Conservation (phyloP, 1,140 invertebrate species). For the Trichogramma pretiosum region DNA sequence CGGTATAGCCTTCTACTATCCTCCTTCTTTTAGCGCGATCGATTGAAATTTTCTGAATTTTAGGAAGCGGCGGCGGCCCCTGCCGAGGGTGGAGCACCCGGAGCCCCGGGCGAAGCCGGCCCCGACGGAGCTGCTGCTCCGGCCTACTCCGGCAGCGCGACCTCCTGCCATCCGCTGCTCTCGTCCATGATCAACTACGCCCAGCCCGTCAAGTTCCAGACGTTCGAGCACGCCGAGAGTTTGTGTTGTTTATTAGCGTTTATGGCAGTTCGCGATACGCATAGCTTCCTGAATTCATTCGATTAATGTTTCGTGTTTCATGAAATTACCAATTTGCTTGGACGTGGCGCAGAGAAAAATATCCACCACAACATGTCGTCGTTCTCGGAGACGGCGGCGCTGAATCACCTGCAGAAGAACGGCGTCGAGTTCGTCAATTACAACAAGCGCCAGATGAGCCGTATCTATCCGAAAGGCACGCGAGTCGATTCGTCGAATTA, state of each 20-base stretch:
- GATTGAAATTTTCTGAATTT: no score
- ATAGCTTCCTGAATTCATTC: no score
- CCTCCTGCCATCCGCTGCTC: slow-evolving; percentile 96
- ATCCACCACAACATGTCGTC: slow-evolving; percentile 77
- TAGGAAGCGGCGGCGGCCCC: slow-evolving; percentile 32
- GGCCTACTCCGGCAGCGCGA: slow-evolving; percentile 93
- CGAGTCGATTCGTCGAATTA: slow-evolving; percentile 70
- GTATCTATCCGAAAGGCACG: slow-evolving; percentile 68
- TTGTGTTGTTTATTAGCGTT: slow-evolving; percentile 33
- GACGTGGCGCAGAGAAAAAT: slow-evolving; percentile 56
- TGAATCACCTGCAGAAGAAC: slow-evolving; percentile 67
- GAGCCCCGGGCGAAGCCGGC: slow-evolving; percentile 34
- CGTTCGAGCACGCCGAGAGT: slow-evolving; percentile 94
- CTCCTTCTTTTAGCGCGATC: no score
- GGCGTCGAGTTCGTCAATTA: slow-evolving; percentile 71
- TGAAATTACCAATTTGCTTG: slow-evolving; percentile 17
- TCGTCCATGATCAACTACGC: slow-evolving; percentile 99
- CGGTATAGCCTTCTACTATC: no score
- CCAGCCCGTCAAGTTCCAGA: slow-evolving; percentile 97
- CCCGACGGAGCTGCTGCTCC: slow-evolving; percentile 57
- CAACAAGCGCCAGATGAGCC: slow-evolving; percentile 65
- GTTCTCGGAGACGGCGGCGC: slow-evolving; percentile 69
- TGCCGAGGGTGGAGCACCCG: slow-evolving; percentile 31
- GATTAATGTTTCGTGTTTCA: no score
- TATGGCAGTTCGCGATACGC: no score